A percentile compares a stretch with the other conserved stretches of the same genome.
Conservation (phyloP, 53 echinoderm and acorn worm species). For the Holothuria leucospilota region DNA sequence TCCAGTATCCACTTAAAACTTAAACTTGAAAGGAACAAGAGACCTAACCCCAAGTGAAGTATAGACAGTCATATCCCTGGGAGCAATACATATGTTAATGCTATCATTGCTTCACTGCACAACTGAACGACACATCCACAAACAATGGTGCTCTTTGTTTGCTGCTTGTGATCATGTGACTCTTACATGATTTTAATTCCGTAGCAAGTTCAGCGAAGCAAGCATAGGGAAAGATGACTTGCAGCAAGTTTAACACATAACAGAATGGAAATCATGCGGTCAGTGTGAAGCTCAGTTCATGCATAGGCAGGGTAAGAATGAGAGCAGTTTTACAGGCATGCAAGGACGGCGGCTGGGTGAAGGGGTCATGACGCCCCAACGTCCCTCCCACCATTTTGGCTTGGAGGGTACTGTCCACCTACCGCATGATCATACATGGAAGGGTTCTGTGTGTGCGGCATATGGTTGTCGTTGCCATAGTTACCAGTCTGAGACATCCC, state of each 20-base stretch:
- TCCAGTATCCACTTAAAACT: no score
- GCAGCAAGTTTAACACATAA: not conserved
- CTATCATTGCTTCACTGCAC: no score
- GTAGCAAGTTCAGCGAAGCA: not conserved
- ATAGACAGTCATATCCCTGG: no score
- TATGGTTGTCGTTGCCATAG: constrained; percentile 86
- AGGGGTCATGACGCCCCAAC: constrained; percentile 94
- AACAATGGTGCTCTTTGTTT: no score
- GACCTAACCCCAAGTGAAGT: no score
- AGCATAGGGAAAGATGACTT: constrained; percentile 7
- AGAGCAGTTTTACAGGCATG: constrained; percentile 46
- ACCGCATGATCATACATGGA: constrained; percentile 93
- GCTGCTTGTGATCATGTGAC: no score
- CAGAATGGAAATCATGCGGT: constrained; percentile 26
- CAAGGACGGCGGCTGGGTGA: constrained; percentile 27
- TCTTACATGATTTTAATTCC: not conserved
- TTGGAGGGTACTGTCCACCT: constrained; percentile 52
- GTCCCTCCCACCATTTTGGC: constrained; percentile 79
- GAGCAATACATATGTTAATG: no score
- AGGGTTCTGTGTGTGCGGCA: constrained; percentile 85
- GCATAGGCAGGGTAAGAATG: constrained; percentile 39
- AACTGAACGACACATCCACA: no score
- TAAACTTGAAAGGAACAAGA: no score
- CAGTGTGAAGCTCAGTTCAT: constrained; percentile 21
- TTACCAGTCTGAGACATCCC: constrained; percentile 97